Evolutionary conservation across 2,888 invertebrate species (phyloP).

Genomic region (Ischnus inquisitorius): DNA sequence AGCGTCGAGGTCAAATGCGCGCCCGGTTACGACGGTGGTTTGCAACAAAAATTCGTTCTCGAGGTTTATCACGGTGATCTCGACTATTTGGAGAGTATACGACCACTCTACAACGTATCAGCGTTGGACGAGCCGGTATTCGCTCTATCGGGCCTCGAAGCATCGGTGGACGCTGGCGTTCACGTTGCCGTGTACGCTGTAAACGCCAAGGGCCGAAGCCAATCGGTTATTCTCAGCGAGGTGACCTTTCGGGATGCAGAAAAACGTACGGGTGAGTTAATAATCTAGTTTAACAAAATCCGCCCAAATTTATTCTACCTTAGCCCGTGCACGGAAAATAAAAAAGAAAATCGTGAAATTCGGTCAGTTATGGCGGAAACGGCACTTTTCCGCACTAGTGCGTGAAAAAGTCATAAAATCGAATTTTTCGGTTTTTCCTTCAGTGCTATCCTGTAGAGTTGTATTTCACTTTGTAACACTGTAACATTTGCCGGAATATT

Average conservation of each 20-base stretch:
- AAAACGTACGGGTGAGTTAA: conserved; percentile 89
- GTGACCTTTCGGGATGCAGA: conserved; percentile 93
- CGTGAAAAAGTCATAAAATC: no score
- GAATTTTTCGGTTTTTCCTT: no score
- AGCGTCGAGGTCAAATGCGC: conserved; percentile 94
- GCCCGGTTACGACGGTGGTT: conserved; percentile 95
- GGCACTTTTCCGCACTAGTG: no score
- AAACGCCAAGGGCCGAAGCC: conserved; percentile 93
- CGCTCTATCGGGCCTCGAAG: conserved; percentile 92
- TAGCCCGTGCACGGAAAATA: neutral
- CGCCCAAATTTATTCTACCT: neutral
- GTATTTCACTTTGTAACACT: no score
- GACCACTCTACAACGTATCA: conserved; percentile 87
- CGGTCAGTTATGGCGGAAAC: no score
- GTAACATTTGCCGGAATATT: neutral
- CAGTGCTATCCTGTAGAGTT: no score
- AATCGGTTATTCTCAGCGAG: conserved; percentile 90
- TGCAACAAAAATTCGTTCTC: conserved; percentile 94
- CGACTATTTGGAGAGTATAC: conserved; percentile 78
- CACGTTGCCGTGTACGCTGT: conserved; percentile 92
- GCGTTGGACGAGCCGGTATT: conserved; percentile 90
- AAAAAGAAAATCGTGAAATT: no score
- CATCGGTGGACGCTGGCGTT: conserved; percentile 90
- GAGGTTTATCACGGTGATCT: conserved; percentile 89
- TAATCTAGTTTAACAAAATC: conserved; percentile 27